Percentiles rank a stretch among this genome's conserved stretches.
Evolutionary conservation across 2,797 vertebrate genomes (phyloP).

Genomic region (Hippoglossus hippoglossus): DNA sequence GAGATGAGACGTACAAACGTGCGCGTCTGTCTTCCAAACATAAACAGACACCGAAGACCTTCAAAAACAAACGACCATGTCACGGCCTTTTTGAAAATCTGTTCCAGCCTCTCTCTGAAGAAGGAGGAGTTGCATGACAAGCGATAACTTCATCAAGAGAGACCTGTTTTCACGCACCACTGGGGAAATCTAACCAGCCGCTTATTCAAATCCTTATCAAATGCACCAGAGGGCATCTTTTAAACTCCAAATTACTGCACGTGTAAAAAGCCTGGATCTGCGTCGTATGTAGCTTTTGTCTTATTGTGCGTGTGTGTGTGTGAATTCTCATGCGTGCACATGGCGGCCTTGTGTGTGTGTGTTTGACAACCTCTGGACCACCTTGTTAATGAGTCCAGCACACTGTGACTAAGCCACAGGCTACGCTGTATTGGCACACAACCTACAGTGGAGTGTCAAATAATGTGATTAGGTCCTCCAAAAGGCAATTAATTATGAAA

Average conservation of each 20-base stretch:
- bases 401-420: conserved; percentile 74
- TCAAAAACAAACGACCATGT: conserved; percentile 44
- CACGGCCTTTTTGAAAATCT: conserved; percentile 15
- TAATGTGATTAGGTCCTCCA: conserved; percentile 80
- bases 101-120: conserved; percentile 1
- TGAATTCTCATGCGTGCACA: conserved; percentile 19
- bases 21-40: conserved; percentile 42
- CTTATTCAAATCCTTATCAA: conserved; percentile 77
- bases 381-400: conserved; percentile 76
- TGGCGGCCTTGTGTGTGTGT: conserved; percentile 39
- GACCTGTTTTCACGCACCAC: conserved; percentile 61
- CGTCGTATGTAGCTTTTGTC: conserved; percentile 46
- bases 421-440: conserved; percentile 68
- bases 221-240: conserved; percentile 76
- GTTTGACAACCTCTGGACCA: conserved; percentile 70
- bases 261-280: conserved; percentile 1
- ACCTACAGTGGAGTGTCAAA: conserved; percentile 74
- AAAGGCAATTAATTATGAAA: conserved; percentile 84
- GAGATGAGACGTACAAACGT: conserved; percentile 16
- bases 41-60: conserved; percentile 44
- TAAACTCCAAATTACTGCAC: conserved; percentile 68
- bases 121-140: conserved; percentile 51
- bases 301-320: conserved; percentile 38
- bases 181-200: conserved; percentile 73
- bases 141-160: conserved; percentile 72